A percentile compares a stretch with the other conserved stretches of the same genome.
phyloP scores from a whole-genome alignment of 2,113 vertebrate genomes.

The Alligator mississippiensis region DNA sequence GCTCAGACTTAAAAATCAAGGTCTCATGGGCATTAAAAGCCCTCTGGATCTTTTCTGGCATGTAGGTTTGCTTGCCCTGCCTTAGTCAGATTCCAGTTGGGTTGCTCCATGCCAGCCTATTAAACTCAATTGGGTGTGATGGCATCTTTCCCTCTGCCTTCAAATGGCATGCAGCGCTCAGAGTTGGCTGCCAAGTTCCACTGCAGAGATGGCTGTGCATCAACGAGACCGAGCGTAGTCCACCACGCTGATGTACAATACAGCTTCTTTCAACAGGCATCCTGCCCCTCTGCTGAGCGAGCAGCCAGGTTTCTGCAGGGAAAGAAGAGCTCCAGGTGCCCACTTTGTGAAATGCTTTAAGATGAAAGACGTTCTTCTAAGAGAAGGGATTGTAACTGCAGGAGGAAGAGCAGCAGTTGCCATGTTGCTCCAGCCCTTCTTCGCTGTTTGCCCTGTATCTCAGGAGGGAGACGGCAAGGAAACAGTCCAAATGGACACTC shows the following conservation, averaged over 20 bases:
- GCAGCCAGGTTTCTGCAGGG: neutral
- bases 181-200: neutral
- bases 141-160: neutral
- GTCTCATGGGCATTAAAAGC: neutral
- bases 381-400: neutral
- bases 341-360: neutral
- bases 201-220: neutral
- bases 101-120: neutral
- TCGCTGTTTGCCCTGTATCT: neutral
- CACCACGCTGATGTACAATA: neutral
- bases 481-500: neutral
- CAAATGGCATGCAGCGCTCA: neutral
- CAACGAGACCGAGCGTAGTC: neutral
- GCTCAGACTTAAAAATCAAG: neutral
- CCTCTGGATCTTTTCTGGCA: too few species aligned
- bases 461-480: neutral
- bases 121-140: neutral
- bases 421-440: neutral
- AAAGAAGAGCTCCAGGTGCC: neutral
- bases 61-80: neutral
- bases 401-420: neutral
- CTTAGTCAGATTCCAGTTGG: neutral
- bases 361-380: neutral
- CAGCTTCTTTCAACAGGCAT: neutral
- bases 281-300: neutral